Base-by-base conservation (phyloP, 2,113 vertebrate genomes). In the Ardeotis arabs region DNA sequence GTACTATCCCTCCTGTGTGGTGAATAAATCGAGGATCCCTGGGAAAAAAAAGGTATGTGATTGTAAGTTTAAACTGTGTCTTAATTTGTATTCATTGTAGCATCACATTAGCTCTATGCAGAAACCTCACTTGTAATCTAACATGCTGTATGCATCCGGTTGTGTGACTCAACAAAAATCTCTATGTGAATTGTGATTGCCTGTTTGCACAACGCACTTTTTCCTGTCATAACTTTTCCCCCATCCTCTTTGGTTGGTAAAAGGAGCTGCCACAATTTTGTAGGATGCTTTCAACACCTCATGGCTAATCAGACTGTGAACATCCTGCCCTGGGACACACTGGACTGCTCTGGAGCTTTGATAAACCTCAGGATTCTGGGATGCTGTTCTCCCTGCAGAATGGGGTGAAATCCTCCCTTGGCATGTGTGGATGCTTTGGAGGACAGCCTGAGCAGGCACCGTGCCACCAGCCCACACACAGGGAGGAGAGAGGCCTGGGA, bases 401-500 rank as follows among this genome's bases (percentile, higher is more conserved):
- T 7, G 17, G 37, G 7, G 15, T 35, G 14, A 70, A 70, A 64
- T 47, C 10, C 8, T 39, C 6, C 17, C 23, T 35, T 0, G 2
- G 12, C 1, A 1, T 16, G 3, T 45, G 7, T 58, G 10, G 14
- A 50, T 0, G 2, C 27, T 44, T 73, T 41, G 59, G 29, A 67
- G 9, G 28, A 53, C 23, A 39, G 17, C 8, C 12, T 45, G 9
- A n/a, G 24, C 69, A 69, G 33, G 7, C 28, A 52, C 20, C 0
- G 1, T 76, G 37, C 27, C 31, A 37, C 10, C 17, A 2, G 1
- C 45, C 7, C 12, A 39, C 20, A 20, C 44, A 45, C 8, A 27
- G 4, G 20, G 9, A 50, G 31, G 23, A 52, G 2, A 45, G 1
- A 0, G 0, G 7, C 3, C 1, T 28, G 27, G 27, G 7, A 19